Base-by-base conservation (phyloP, 1,140 invertebrate genomes). In the Dreissena rostriformis region DNA sequence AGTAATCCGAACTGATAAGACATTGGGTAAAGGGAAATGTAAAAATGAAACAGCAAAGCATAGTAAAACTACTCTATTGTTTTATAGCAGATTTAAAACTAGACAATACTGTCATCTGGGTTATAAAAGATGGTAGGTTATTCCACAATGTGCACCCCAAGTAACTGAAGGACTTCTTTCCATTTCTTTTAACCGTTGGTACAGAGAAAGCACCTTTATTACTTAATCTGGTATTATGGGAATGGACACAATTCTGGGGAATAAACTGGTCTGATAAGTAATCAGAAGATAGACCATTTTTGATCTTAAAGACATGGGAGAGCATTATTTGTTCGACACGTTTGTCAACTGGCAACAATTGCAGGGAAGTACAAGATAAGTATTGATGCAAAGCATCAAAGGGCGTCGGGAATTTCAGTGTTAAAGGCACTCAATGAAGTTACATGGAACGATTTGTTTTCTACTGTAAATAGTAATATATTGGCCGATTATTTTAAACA, bases 191-290 rank as follows among this genome's bases (percentile, higher is more conserved):
- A 15, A 70, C 26, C 65, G 52, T 70, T 24, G 26, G 65, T 5
- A 55, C 26, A 26, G 19, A 26, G 55, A 68, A 70, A 7, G 19
- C 66, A 17, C 52, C 55, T 63, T 70, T 70, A n/a, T 22, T 14
- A 74, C 49, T 75, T 14, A 75, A 22, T 39, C 73, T 75, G 10
- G 73, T 63, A 8, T 57, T 66, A 67, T 66, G 51, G 14, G 57
- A 49, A 77, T 66, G 74, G 15, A 77, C 57, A 77, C 7, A 49
- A 14, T 77, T 26, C 22, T 77, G 74, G n/a, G 24, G 39, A 77
- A 65, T 53, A 49, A 77, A 61, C 39, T n/a, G 51, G 0, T 77
- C 55, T 65, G 49, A 22, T 29, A 66, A 17, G 29, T 77, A 39
- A 15, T 65, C 29, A 29, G 57, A 28, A 26, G 74, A 57, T 19